Conservation (phyloP, 2,113 vertebrate species). For the Rhea americana region DNA sequence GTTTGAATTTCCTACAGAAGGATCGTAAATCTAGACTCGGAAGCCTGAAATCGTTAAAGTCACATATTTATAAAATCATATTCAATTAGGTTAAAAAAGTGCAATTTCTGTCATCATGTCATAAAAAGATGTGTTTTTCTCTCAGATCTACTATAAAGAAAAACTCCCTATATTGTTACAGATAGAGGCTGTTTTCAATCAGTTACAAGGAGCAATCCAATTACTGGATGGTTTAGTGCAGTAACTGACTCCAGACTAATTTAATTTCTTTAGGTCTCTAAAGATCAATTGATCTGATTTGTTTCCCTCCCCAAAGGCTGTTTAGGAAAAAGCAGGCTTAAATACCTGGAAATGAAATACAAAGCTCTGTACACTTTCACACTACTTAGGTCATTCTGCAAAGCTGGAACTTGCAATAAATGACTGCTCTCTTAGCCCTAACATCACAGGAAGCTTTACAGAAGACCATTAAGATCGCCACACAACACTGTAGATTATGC, state of each 20-base stretch:
- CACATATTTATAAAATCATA: constrained; percentile 91
- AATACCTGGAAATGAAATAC: constrained; percentile 84
- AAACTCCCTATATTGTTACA: constrained; percentile 82
- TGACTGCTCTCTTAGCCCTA: constrained; percentile 41
- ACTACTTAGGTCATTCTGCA: constrained; percentile 72
- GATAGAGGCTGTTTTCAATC: constrained; percentile 94
- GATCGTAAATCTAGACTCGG: constrained; percentile 74
- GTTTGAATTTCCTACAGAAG: constrained; percentile 25
- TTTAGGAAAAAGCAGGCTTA: constrained; percentile 81
- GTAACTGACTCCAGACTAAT: constrained; percentile 99
- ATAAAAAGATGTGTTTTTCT: constrained; percentile 98
- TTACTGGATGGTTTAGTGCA: constrained; percentile 97
- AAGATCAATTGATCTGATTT: constrained; percentile 99
- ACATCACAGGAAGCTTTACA: constrained; percentile 15
- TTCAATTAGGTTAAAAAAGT: constrained; percentile 94
- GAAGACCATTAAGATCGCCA: not conserved
- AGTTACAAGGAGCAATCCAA: constrained; percentile 96
- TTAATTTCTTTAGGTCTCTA: constrained; percentile 94
- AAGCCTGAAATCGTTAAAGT: constrained; percentile 85
- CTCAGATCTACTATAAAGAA: constrained; percentile 79
- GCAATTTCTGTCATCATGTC: constrained; percentile 99
- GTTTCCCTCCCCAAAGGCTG: constrained; percentile 87
- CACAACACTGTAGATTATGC: accelerated
- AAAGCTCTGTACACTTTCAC: constrained; percentile 77
- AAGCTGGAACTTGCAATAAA: constrained; percentile 49